Evolutionary conservation across 2,888 invertebrate genomes (phyloP).

Genomic region (Caenorhabditis auriculariae): DNA sequence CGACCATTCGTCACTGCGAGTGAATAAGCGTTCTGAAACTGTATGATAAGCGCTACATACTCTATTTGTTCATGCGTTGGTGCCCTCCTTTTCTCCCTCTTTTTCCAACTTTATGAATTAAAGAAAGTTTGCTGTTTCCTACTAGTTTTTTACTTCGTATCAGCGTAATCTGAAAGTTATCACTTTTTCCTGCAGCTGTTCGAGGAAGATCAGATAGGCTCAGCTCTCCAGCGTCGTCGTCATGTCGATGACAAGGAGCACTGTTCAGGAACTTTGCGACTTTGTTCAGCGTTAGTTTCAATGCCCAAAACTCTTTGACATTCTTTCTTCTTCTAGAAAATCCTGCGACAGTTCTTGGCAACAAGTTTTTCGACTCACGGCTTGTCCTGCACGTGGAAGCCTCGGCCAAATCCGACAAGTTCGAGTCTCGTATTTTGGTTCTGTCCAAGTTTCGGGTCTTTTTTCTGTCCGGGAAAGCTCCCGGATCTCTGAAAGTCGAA

Average conservation of each 20-base stretch:
- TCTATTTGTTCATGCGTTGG: no score
- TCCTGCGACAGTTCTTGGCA: constrained; percentile 53
- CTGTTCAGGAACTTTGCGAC: constrained; percentile 52
- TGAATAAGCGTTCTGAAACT: no score
- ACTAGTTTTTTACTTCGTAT: no score
- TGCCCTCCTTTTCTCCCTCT: no score
- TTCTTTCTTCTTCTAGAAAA: constrained; percentile 43
- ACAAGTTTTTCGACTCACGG: constrained; percentile 60
- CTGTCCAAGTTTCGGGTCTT: constrained; percentile 59
- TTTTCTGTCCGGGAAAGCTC: constrained; percentile 52
- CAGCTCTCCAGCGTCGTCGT: no score
- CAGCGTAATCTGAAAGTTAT: no score
- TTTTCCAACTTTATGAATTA: no score
- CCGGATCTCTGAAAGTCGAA: constrained; percentile 52
- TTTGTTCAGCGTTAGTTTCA: constrained; percentile 52
- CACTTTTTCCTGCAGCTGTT: no score
- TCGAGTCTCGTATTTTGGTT: constrained; percentile 50
- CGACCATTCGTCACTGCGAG: no score
- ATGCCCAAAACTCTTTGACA: neutral
- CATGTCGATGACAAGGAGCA: constrained; percentile 58
- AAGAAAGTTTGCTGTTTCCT: no score
- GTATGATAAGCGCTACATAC: no score
- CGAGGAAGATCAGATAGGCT: no score
- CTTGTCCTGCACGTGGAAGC: constrained; percentile 42
- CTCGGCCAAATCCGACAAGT: constrained; percentile 40